A percentile compares a stretch with the other conserved stretches of the same genome.
Conservation (phyloP, 2,888 invertebrate genomes). For the Drosophila barbarae region DNA sequence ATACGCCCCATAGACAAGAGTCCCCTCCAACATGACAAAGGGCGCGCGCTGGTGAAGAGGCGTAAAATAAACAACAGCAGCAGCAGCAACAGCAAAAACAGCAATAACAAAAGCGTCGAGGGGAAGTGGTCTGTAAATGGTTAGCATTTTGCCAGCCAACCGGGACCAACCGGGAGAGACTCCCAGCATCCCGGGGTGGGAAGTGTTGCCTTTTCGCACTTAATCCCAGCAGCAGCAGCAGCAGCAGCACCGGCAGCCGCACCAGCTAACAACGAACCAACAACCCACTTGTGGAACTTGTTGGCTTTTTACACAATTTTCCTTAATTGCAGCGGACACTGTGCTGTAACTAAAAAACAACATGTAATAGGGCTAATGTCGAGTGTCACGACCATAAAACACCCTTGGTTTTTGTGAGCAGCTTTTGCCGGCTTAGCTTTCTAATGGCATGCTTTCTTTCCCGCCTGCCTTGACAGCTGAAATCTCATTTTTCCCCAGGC, state of each 20-base stretch:
- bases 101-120: slow-evolving; percentile 21
- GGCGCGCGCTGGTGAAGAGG: slow-evolving; percentile 12
- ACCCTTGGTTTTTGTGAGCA: slow-evolving; percentile 6
- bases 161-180: slow-evolving; percentile 29
- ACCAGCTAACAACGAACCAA: slow-evolving; percentile 33
- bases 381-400: slow-evolving; percentile 15
- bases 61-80: slow-evolving; percentile 12
- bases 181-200: slow-evolving; percentile 14
- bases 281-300: slow-evolving; percentile 70
- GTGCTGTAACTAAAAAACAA: slow-evolving; percentile 24
- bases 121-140: slow-evolving; percentile 54
- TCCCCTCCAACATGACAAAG: slow-evolving; percentile 18
- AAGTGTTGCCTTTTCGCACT: slow-evolving; percentile 46
- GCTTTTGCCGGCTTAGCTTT: background rate
- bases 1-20: slow-evolving; percentile 59
- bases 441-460: background rate
- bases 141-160: slow-evolving; percentile 58
- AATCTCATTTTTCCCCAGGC: background rate
- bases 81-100: background rate
- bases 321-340: slow-evolving; percentile 64
- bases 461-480: background rate
- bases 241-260: slow-evolving; percentile 8
- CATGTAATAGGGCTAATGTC: slow-evolving; percentile 17
- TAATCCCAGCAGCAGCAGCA: slow-evolving; percentile 30
- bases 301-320: slow-evolving; percentile 68